Evolutionary conservation across 2,113 vertebrate genomes (phyloP), one percentile per base, ranked within the genome.

Genomic region (Seriola quinqueradiata): DNA sequence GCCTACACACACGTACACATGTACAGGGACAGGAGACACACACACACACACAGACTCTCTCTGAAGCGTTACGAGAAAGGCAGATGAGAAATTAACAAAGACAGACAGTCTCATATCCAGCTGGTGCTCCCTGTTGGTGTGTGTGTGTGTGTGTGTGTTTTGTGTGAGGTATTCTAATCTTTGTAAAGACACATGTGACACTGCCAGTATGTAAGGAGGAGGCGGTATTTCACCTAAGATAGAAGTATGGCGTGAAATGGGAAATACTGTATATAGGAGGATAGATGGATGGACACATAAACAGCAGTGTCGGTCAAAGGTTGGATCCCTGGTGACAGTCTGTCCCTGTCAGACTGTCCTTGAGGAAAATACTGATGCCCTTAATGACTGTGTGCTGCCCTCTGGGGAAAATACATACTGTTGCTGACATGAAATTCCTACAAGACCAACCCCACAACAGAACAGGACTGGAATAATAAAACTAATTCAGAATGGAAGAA

Each of bases 21-120:
- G 9, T 9, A 17, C 34, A 54, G 34, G 32, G 63, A 48, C 61
- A 67, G 21, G 32, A 74, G n/a, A 58, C 52, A 46, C 67, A 67
- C 44, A 74, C n/a, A 55, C 67, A 48, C 68, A 64, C 52, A 77
- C 5, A 46, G 1, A 61, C 48, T 57, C 19, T 40, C 73, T 79
- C 66, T 59, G 54, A 82, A 71, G 83, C 55, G 0, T 74, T 85
- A 77, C 44, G 7, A 77, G 79, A 82, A 77, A 85, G 72, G 61
- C 71, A 75, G 81, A 88, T 82, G 67, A 88, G 73, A 91, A 92
- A 90, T 87, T 88, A 92, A 90, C 79, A 77, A 84, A 89, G 86
- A 75, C 87, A 73, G 88, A 73, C 75, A 77, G 84, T 79, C 76
- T 85, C 63, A 44, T 75, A 84, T 66, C 87, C 89, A 91, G 85